Evolutionary conservation across 2,888 invertebrate species (phyloP).

Genomic region (Elysia crispata): DNA sequence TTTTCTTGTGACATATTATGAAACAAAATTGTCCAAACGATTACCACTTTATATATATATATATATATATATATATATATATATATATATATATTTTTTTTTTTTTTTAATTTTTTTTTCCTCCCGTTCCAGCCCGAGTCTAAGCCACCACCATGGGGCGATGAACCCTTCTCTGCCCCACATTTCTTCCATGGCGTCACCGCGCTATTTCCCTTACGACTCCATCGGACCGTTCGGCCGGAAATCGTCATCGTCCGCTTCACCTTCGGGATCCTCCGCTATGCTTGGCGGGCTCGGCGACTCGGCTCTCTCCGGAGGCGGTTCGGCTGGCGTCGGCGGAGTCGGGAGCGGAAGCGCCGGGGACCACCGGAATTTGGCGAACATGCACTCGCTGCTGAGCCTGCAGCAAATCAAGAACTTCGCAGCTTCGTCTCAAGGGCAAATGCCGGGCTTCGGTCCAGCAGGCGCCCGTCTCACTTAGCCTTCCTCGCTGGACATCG

Average conservation of each 20-base stretch:
- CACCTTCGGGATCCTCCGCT: too few relatives aligned
- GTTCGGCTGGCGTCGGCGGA: conserved; percentile 54
- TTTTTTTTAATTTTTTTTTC: neutral
- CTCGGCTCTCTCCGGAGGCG: too few relatives aligned
- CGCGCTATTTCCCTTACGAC: conserved; percentile 86
- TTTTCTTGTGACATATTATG: too few relatives aligned
- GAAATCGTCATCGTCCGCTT: conserved; percentile 78
- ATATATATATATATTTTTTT: too few relatives aligned
- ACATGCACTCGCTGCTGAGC: conserved; percentile 78
- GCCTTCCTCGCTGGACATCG: conserved; percentile 50
- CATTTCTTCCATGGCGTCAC: conserved; percentile 75
- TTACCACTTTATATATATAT: too few relatives aligned
- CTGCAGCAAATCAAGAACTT: conserved; percentile 96
- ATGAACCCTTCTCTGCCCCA: conserved; percentile 73
- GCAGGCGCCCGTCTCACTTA: conserved; percentile 68
- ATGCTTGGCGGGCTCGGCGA: too few relatives aligned
- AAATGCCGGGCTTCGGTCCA: conserved; percentile 70
- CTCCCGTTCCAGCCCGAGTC: conserved; percentile 56
- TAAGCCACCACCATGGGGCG: conserved; percentile 59
- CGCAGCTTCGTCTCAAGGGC: conserved; percentile 62
- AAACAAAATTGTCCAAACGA: too few relatives aligned
- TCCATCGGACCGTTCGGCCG: conserved; percentile 91
- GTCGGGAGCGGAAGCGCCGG: conserved; percentile 69
- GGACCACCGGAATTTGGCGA: conserved; percentile 63
- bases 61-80: too few relatives aligned